Conservation (phyloP, 2,113 vertebrate genomes). For the Cyanistes caeruleus region DNA sequence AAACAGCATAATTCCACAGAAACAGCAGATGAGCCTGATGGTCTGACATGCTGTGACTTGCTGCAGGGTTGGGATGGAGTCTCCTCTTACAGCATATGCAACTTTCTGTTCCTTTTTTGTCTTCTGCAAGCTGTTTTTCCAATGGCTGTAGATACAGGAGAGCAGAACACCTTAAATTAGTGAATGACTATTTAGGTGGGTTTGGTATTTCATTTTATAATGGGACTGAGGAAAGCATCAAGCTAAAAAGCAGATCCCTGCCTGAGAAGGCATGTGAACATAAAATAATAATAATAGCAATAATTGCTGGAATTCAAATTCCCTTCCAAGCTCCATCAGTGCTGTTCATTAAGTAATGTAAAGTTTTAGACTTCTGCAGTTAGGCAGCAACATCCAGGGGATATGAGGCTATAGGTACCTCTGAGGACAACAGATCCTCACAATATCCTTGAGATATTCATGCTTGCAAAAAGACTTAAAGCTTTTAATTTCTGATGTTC, state of each 20-base stretch:
- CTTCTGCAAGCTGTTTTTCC: not conserved
- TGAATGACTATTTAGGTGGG: not conserved
- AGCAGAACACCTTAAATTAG: not conserved
- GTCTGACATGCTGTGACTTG: not conserved
- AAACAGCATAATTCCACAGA: not conserved
- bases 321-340: not conserved
- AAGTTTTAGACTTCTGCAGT: not conserved
- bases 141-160: not conserved
- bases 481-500: slow-evolving; percentile 25
- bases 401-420: not conserved
- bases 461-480: slow-evolving; percentile 1
- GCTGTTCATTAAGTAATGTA: not conserved
- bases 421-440: not conserved
- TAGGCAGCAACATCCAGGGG: not conserved
- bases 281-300: not conserved
- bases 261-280: not conserved
- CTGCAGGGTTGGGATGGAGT: not conserved
- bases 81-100: not conserved
- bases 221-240: not conserved
- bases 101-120: not conserved
- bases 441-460: not conserved
- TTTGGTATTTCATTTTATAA: not conserved
- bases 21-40: not conserved
- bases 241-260: not conserved
- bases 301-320: slow-evolving; percentile 34